Percentiles rank a stretch among this genome's conserved stretches.
These are phyloP conservation scores for Archocentrus centrarchus DNA, from an alignment of 2,113 vertebrate species.

Conservation along the genomic window DNA sequence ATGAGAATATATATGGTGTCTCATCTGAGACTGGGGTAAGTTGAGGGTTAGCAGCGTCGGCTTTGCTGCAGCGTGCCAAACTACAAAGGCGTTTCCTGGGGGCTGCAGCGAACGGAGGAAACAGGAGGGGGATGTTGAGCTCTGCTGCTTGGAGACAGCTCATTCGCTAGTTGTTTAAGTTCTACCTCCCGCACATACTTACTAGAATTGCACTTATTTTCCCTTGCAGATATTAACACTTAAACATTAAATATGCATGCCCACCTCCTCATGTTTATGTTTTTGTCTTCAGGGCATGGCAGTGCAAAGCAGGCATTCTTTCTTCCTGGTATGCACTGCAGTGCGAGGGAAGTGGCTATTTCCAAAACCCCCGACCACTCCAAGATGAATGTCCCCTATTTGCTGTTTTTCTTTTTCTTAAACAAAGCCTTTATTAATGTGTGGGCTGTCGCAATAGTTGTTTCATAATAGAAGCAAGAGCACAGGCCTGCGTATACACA, in stretches of 20 bases:
- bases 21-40: conserved; percentile 75
- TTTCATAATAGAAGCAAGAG: conserved; percentile 3
- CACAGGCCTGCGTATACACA: neutral
- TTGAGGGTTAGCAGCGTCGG: conserved; percentile 67
- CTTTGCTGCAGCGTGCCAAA: conserved; percentile 66
- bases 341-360: conserved; percentile 20
- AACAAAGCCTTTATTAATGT: conserved; percentile 32
- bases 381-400: conserved; percentile 10
- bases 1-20: conserved; percentile 65
- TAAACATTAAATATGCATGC: conserved; percentile 75
- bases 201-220: conserved; percentile 45
- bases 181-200: conserved; percentile 45
- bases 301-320: conserved; percentile 23
- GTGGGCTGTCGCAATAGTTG: conserved; percentile 12
- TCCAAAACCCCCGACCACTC: neutral
- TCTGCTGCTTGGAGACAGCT: conserved; percentile 67
- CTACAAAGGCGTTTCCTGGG: conserved; percentile 76
- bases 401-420: conserved; percentile 32
- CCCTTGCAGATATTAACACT: conserved; percentile 71
- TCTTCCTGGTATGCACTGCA: conserved; percentile 18
- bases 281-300: conserved; percentile 63
- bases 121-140: conserved; percentile 52
- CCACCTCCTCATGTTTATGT: conserved; percentile 70
- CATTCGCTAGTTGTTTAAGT: conserved; percentile 69
- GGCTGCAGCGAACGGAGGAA: conserved; percentile 67